phyloP scores from a whole-genome alignment of 2,888 invertebrate species.

The Heteromurus nitidus region DNA sequence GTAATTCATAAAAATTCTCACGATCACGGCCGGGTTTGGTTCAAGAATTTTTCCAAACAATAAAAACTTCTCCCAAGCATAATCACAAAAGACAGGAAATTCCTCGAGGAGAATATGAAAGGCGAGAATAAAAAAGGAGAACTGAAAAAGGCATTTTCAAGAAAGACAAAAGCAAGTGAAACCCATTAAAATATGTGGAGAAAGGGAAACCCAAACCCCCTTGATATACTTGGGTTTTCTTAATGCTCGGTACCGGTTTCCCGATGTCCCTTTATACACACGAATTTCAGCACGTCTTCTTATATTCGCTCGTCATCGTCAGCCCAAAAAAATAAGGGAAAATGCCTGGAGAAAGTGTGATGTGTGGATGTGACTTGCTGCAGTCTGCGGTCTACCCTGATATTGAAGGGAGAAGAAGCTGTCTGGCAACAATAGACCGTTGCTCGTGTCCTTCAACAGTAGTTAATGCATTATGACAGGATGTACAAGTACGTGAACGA shows the following conservation, averaged over 20 bases:
- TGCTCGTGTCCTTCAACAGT: slow-evolving; percentile 33
- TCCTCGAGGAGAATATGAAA: slow-evolving; percentile 15
- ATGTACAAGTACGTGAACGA: slow-evolving; percentile 23
- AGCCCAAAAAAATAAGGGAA: neutral
- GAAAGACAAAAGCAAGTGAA: slow-evolving; percentile 22
- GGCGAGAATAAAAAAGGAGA: neutral
- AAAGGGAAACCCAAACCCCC: slow-evolving; percentile 31
- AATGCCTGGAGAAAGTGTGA: neutral
- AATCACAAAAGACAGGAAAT: slow-evolving; percentile 37
- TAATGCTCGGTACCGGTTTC: neutral
- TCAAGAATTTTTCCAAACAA: slow-evolving; percentile 3
- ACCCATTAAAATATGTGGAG: slow-evolving; percentile 49
- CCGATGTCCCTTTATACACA: neutral
- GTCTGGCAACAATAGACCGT: neutral
- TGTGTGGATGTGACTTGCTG: slow-evolving; percentile 13
- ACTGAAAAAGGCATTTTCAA: slow-evolving; percentile 11
- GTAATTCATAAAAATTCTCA: too few relatives aligned
- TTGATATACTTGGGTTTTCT: slow-evolving; percentile 34
- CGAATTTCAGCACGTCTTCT: too few relatives aligned
- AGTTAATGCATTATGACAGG: slow-evolving; percentile 46
- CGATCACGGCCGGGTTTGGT: too few relatives aligned
- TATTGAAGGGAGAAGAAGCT: neutral
- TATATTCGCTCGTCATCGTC: neutral
- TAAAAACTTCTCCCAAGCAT: neutral
- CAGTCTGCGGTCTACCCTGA: neutral